These are phyloP conservation scores for Akabosia matsudoensis DNA, from an alignment of 1,140 invertebrate species.

Conservation along the genomic window DNA sequence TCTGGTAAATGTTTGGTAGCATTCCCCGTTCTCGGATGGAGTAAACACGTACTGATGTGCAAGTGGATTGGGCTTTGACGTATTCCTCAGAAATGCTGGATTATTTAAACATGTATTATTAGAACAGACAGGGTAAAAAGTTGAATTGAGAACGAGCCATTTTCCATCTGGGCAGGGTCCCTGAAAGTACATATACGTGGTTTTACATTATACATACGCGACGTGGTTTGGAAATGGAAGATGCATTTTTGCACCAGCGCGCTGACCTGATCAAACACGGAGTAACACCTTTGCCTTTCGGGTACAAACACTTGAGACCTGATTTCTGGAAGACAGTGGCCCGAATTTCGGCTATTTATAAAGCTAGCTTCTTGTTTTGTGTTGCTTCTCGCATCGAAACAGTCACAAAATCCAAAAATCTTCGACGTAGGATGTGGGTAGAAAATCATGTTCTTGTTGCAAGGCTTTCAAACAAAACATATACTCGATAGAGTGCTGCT, in stretches of 20 bases:
- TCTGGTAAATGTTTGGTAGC: slow-evolving; percentile 10
- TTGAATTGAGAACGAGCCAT: slow-evolving; percentile 18
- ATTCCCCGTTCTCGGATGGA: background rate
- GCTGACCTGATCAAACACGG: slow-evolving; percentile 30
- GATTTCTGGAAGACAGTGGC: slow-evolving; percentile 21
- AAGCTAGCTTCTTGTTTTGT: slow-evolving; percentile 3
- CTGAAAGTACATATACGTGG: background rate
- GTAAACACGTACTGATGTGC: background rate
- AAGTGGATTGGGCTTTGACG: background rate
- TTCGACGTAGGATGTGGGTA: slow-evolving; percentile 18
- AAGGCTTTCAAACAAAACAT: slow-evolving; percentile 2
- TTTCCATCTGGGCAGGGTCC: slow-evolving; percentile 28
- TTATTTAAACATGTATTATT: background rate
- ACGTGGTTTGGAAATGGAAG: background rate
- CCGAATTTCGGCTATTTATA: background rate
- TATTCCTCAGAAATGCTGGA: background rate
- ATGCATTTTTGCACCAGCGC: background rate
- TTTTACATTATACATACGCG: background rate
- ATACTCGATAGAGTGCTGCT: background rate
- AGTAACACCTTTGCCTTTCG: slow-evolving; percentile 28
- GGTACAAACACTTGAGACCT: slow-evolving; percentile 27
- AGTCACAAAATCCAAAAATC: slow-evolving; percentile 31
- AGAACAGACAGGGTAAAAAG: slow-evolving; percentile 10
- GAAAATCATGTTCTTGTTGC: slow-evolving; percentile 27
- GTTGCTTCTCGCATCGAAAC: slow-evolving; percentile 28